Base-by-base conservation (phyloP, 2,888 invertebrate genomes). In the Habroteleia sp. region DNA sequence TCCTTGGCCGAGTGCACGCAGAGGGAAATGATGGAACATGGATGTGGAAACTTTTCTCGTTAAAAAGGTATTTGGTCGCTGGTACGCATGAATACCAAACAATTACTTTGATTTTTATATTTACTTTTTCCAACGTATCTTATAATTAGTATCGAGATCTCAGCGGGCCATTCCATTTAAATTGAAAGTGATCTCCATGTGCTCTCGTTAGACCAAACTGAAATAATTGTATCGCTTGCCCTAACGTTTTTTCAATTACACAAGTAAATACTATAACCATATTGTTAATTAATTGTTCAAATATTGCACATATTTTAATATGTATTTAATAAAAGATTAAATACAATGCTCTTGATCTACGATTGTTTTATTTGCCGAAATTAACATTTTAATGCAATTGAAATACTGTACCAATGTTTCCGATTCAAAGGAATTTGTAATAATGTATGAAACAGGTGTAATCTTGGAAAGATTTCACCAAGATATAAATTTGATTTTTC, bases 21-120 rank as follows among this genome's bases (percentile, higher is more conserved):
- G 44, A 63, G 76, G 74, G 79, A 82, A 80, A 79, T 80, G 80
- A 77, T 75, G 77, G 74, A 76, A 78, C 76, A 72, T 44, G 68
- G 48, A 60, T 76, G n/a, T n/a, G 60, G 71, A 81, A 81, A 83
- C 76, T 83, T 83, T 82, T 82, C 81, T 82, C 82, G 80, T 82
- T 82, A 79, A 77, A 75, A 68, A 72, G 73, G 60, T 68, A 65
- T 69, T 63, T 52, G 60, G 50, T 52, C 10, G 58, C 29, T 50
- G 39, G 69, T 56, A 58, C 46, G 69, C 74, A 20, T 39, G 74
- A 58, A 74, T 69, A 66, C 60, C 54, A 46, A 66, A 66, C 54
- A 66, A 60, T 66, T 74, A 66, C 54, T 31, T 41, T 46, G 37
- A 74, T 66, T 52, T 60, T 66, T 66, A 54, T 74, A 41, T 63